Percentiles rank a stretch among this genome's conserved stretches.
Evolutionary conservation across 2,888 invertebrate genomes (phyloP).

Genomic region (Lasioglossum calceatum): DNA sequence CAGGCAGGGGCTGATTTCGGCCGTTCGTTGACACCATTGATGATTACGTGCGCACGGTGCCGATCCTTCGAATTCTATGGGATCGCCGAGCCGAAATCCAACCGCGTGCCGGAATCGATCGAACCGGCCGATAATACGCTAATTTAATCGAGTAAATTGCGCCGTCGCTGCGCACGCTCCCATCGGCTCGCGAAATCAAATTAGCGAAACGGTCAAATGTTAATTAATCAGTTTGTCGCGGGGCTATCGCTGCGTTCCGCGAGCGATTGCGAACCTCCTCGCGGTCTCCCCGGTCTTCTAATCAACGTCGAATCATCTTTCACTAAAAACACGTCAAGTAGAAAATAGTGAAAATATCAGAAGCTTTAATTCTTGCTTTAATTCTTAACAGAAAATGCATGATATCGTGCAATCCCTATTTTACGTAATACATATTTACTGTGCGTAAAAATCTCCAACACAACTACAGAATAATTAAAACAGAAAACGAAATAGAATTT

Average conservation of each 20-base stretch:
- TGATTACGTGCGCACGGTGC: background rate
- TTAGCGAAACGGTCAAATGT: slow-evolving; percentile 56
- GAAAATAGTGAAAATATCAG: too few species aligned
- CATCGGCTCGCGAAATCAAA: slow-evolving; percentile 48
- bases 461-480: too few species aligned
- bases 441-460: too few species aligned
- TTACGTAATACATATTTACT: too few species aligned
- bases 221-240: slow-evolving; percentile 54
- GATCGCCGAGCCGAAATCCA: slow-evolving; percentile 37
- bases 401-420: too few species aligned
- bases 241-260: slow-evolving; percentile 33
- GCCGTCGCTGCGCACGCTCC: slow-evolving; percentile 23
- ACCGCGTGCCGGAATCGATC: slow-evolving; percentile 50
- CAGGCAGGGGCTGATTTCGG: background rate
- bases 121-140: slow-evolving; percentile 56
- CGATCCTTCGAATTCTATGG: slow-evolving; percentile 22
- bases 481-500: background rate
- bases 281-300: background rate
- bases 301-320: background rate
- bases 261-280: background rate
- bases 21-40: background rate
- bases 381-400: too few species aligned
- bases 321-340: too few species aligned
- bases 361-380: too few species aligned
- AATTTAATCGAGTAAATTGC: slow-evolving; percentile 66